Conservation (phyloP, 2,888 invertebrate species). For the Thereva nobilitata region DNA sequence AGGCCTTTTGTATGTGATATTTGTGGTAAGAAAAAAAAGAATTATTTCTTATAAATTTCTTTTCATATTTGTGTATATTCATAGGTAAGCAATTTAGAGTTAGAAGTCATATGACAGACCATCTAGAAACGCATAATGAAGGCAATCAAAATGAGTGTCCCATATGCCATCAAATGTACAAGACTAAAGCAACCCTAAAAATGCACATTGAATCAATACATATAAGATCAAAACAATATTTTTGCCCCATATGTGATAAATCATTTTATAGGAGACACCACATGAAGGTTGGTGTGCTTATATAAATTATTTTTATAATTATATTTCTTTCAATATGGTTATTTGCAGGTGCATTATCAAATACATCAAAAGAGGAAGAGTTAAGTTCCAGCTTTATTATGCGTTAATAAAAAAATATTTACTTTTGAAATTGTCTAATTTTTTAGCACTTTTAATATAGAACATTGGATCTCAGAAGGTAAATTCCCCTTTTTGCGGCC, state of each 20-base stretch:
- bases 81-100: conserved; percentile 38
- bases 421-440: too few relatives aligned
- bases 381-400: too few relatives aligned
- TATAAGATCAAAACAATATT: conserved; percentile 13
- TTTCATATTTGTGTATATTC: background rate
- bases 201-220: conserved; percentile 37
- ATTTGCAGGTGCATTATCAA: too few relatives aligned
- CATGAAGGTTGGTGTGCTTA: conserved; percentile 31
- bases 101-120: conserved; percentile 37
- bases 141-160: conserved; percentile 33
- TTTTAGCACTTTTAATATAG: too few relatives aligned
- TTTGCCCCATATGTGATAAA: conserved; percentile 27
- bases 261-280: conserved; percentile 37
- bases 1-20: conserved; percentile 35
- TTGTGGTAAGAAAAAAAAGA: conserved; percentile 28
- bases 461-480: too few relatives aligned
- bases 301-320: background rate
- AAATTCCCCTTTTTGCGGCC: too few relatives aligned
- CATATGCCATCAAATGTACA: conserved; percentile 36
- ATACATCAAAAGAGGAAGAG: too few relatives aligned
- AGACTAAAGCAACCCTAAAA: conserved; percentile 38
- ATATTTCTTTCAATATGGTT: too few relatives aligned
- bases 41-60: background rate
- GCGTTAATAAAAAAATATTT: too few relatives aligned
- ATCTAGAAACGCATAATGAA: conserved; percentile 37